These are phyloP conservation scores for Ochropleura leucogaster DNA, from an alignment of 2,888 invertebrate genomes.

Conservation along the genomic window DNA sequence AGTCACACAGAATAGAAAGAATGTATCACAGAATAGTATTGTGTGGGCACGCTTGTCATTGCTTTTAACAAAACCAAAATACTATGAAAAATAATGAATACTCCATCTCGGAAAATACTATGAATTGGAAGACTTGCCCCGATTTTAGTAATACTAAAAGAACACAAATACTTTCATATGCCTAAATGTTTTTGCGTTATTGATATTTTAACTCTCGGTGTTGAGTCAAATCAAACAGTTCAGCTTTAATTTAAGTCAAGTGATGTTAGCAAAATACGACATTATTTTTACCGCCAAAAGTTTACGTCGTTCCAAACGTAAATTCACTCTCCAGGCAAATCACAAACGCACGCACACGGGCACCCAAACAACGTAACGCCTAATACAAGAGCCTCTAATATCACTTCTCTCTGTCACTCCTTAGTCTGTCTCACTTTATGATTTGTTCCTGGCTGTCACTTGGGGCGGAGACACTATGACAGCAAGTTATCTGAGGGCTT, in stretches of 20 bases:
- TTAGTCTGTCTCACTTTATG: slow-evolving; percentile 65
- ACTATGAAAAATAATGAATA: slow-evolving; percentile 10
- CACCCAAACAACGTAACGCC: slow-evolving; percentile 50
- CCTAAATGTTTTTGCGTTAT: not conserved
- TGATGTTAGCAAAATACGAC: not conserved
- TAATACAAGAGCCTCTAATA: slow-evolving; percentile 44
- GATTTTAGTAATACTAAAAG: not conserved
- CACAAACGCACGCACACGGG: slow-evolving; percentile 35
- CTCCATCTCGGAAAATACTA: not conserved
- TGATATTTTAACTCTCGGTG: not conserved
- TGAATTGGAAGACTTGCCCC: slow-evolving; percentile 28
- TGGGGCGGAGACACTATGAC: slow-evolving; percentile 73
- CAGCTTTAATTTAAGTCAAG: not conserved
- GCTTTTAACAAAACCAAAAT: slow-evolving; percentile 15
- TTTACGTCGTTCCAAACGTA: slow-evolving; percentile 3
- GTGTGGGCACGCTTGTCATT: slow-evolving; percentile 37
- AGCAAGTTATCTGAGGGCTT: slow-evolving; percentile 85
- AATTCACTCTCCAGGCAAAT: slow-evolving; percentile 1
- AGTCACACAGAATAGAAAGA: slow-evolving; percentile 38
- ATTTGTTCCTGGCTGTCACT: slow-evolving; percentile 87
- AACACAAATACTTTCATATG: not conserved
- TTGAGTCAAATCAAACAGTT: not conserved
- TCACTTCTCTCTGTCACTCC: slow-evolving; percentile 23
- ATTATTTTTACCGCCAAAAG: not conserved
- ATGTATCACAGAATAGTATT: slow-evolving; percentile 55